Base-by-base conservation (phyloP, 1,140 invertebrate species). In the Plodia interpunctella region DNA sequence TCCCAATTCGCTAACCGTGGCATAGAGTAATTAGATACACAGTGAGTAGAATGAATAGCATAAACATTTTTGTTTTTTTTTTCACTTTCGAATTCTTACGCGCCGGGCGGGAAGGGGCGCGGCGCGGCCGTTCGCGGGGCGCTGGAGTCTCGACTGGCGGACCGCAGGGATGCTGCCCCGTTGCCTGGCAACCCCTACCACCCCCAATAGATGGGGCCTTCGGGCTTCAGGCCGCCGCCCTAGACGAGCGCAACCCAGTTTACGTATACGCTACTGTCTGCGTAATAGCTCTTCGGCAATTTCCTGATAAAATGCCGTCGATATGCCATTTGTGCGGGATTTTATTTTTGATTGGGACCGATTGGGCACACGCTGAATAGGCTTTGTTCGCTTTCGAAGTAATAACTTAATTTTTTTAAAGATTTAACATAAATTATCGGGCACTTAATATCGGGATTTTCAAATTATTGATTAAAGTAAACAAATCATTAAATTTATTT, bases 231-330 rank as follows among this genome's bases (percentile, higher is more conserved):
- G 83, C 81, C 83, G 74, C 84, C 82, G 84, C 84, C 84, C 80
- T 85, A 80, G 78, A 83, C 77, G 74, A 78, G 68, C 75, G 76
- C 84, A 86, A 86, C 84, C 83, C 82, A 87, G 74, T 83, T 88
- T 83, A 81, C 68, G 71, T 83, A 84, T 85, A 53, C 51, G 51
- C 72, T 73, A 78, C 76, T 79, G 72, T 78, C 73, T 78, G 71
- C 76, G 75, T 83, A 78, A 80, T 82, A 78, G 76, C 69, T 76
- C 77, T 80, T 80, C 70, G 71, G 76, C 74, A 76, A 79, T 83
- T 84, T 84, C 78, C 81, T 82, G 75, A 82, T 82, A 76, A 72
- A 80, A 78, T 63, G 68, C 28, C 21, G 58, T 38, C 62, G 63
- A 70, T 78, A 71, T 63, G 52, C 49, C 54, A 60, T 60, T 60